Base-by-base conservation (phyloP, 1,140 invertebrate species). In the Leptoteleia sp. region DNA sequence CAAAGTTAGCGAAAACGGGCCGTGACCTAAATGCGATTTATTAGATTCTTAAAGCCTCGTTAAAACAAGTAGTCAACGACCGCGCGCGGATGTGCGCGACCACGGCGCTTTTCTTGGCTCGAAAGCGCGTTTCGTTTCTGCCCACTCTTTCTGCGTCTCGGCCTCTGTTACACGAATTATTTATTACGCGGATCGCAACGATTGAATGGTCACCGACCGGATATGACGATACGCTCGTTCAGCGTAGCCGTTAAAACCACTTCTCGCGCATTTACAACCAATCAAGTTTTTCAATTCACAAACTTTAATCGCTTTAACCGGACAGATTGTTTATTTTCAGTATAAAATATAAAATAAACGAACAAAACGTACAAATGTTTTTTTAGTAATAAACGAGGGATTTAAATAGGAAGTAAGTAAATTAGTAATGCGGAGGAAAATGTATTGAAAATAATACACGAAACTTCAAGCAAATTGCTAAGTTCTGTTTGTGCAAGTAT, bases 151-250 rank as follows among this genome's bases (percentile, higher is more conserved):
- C 13, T 7, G 5, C 50, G 40, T 38, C 55, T 40, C 73, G 27
- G 52, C 22, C 65, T 64, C 79, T 76, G 67, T 75, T 79, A 55
- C 65, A 40, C 82, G 77, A 79, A 85, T 85, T 82, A 83, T 85
- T 85, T 82, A 84, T 85, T 81, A 80, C 52, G 35, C 45, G 76
- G 80, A 81, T 84, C 59, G 79, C 80, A 75, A 84, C 83, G 84
- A 87, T 86, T 85, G 84, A 85, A 87, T 84, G 85, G 84, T 86
- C 86, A 85, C 81, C 85, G 82, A 85, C 86, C 84, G 84, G 85
- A 88, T 84, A 76, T 84, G 84, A 87, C 81, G 81, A 79, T 76
- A 42, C 67, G 42, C 35, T 47, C 59, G 59, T 50, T 70, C 80
- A 83, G 85, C 73, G 84, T 84, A 80, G 82, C 79, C 70, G 81